Base-by-base conservation (phyloP, 2,113 vertebrate species). In the Vulpes lagopus region DNA sequence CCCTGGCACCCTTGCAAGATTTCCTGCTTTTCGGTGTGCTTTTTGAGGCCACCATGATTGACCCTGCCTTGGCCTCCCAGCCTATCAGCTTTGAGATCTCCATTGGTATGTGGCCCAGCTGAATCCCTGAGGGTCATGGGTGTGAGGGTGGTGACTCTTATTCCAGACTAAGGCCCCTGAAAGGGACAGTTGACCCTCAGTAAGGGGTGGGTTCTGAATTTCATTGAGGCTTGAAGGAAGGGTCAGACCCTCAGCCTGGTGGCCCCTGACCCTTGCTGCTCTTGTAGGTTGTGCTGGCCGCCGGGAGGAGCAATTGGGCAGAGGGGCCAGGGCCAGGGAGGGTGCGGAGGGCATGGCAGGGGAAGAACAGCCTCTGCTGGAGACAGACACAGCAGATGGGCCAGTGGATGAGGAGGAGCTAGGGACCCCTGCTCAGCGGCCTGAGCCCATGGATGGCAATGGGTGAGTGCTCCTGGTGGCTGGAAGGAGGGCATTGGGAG, bases 11-110 rank as follows among this genome's bases (percentile, higher is more conserved):
- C 83, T 99, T 98, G 71, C 99, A 99, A 78, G 99, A 99, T 93
- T 99, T 99, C 95, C 98, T 99, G 90, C 98, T 99, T 74, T 99
- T 99, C 11, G 98, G 99, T 2, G 99, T 99, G 73, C 98, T 99
- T 87, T 99, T 99, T 97, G 99, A 99, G 97, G 99, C 99, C 81
- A 99, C 99, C 9, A 99, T 99, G 99, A 99, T 99, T 60, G 99
- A 99, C 92, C 98, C 98, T 0, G 98, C 98, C 62, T 97, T 99
- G 67, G 98, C 98, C 95, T 98, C 97, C 27, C 99, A 98, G 94
- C 98, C 98, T 9, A 84, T 99, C 95, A 99, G 98, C 89, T 99
- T 99, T 95, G 99, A 99, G 97, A 98, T 99, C 81, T 99, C 99
- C 79, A 99, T 99, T 90, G 99, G 99, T 99, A 69, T 53, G 94